Conservation (phyloP, 2,888 invertebrate species). For the Eurytoma adleriae region DNA sequence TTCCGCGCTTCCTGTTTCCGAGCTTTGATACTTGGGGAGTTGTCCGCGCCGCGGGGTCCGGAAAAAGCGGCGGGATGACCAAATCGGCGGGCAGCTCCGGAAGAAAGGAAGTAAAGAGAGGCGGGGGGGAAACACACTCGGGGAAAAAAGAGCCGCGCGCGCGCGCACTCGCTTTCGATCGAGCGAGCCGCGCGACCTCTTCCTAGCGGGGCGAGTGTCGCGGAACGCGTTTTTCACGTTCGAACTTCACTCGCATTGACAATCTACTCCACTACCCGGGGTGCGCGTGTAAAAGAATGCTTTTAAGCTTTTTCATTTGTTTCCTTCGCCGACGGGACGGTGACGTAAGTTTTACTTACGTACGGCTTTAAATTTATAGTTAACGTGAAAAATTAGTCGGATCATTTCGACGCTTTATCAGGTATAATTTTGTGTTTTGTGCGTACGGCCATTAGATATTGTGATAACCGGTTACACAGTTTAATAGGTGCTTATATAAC, state of each 20-base stretch:
- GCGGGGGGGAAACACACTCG: background rate
- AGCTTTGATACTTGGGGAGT: background rate
- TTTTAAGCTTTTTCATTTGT: background rate
- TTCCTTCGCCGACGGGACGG: too few species aligned
- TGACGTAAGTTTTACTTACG: too few species aligned
- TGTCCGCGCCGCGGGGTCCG: background rate
- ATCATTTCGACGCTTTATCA: too few species aligned
- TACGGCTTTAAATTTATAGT: too few species aligned
- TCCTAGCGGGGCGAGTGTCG: slow-evolving; percentile 20
- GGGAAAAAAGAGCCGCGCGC: background rate
- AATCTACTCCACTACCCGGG: slow-evolving; percentile 6
- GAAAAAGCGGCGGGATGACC: slow-evolving; percentile 23
- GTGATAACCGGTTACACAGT: too few species aligned
- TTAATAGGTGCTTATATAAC: too few species aligned
- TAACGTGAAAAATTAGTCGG: too few species aligned
- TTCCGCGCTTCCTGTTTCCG: background rate
- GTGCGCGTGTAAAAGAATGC: background rate
- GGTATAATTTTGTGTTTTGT: too few species aligned
- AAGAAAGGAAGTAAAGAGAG: slow-evolving; percentile 24
- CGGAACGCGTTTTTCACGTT: slow-evolving; percentile 44
- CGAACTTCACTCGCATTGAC: slow-evolving; percentile 33
- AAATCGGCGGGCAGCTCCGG: slow-evolving; percentile 26
- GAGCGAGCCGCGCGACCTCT: slow-evolving; percentile 16
- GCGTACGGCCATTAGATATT: too few species aligned
- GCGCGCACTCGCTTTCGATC: slow-evolving; percentile 44